Evolutionary conservation across 2,113 vertebrate genomes (phyloP).

Genomic region (Amphilophus citrinellus): DNA sequence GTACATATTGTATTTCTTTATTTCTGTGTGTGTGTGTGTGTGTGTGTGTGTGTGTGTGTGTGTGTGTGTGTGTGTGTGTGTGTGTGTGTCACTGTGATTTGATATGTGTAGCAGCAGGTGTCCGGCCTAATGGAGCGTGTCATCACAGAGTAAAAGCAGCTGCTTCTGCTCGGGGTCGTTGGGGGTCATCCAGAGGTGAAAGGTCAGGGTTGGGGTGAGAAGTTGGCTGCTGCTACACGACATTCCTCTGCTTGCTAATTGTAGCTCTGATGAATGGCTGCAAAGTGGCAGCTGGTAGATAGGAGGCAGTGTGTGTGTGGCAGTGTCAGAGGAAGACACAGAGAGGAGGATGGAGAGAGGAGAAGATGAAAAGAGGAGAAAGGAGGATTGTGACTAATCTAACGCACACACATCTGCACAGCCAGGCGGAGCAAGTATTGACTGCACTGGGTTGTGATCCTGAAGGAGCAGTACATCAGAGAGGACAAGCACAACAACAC

Average conservation of each 20-base stretch:
- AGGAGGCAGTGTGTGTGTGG: slow-evolving; percentile 55
- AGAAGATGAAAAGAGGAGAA: background rate
- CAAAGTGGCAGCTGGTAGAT: slow-evolving; percentile 72
- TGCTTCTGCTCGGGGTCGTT: slow-evolving; percentile 39
- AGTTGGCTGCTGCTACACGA: slow-evolving; percentile 68
- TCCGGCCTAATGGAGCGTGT: slow-evolving; percentile 70
- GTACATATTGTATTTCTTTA: background rate
- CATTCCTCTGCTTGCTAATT: slow-evolving; percentile 76
- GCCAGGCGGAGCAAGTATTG: slow-evolving; percentile 56
- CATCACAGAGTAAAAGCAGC: slow-evolving; percentile 69
- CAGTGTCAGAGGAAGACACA: slow-evolving; percentile 39
- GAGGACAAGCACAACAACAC: slow-evolving; percentile 69
- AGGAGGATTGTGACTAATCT: slow-evolving; percentile 33
- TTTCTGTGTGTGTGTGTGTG: background rate
- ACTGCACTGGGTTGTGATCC: slow-evolving; percentile 66
- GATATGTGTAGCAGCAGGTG: slow-evolving; percentile 66
- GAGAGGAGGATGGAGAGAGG: slow-evolving; percentile 21
- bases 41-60: background rate
- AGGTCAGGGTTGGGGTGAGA: slow-evolving; percentile 67
- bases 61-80: background rate
- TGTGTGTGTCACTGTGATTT: background rate
- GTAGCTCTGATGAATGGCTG: slow-evolving; percentile 71
- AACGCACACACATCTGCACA: slow-evolving; percentile 41
- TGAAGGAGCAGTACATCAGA: slow-evolving; percentile 72
- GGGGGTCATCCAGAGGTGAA: slow-evolving; percentile 52